Conservation (phyloP, 1,140 invertebrate species). For the Helicorthomorpha holstii region DNA sequence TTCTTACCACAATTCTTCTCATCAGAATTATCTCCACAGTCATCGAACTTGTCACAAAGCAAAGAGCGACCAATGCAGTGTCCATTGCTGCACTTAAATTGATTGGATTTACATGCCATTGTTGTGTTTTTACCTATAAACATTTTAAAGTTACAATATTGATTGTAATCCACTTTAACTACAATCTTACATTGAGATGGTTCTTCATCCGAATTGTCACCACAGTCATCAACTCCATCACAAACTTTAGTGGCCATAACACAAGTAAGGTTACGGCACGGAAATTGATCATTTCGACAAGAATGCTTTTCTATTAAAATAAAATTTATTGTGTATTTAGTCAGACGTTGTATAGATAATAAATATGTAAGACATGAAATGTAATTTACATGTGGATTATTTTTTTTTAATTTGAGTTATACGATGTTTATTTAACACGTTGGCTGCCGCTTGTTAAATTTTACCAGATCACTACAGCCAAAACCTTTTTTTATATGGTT, state of each 20-base stretch:
- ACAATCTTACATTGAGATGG: neutral
- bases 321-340: neutral
- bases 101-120: constrained; percentile 26
- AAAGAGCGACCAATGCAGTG: constrained; percentile 44
- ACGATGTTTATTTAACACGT: too few relatives aligned
- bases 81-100: constrained; percentile 45
- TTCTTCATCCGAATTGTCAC: constrained; percentile 43
- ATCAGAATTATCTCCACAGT: constrained; percentile 44
- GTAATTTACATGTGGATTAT: too few relatives aligned
- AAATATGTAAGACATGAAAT: too few relatives aligned
- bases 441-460: too few relatives aligned
- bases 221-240: constrained; percentile 47
- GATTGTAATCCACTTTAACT: neutral
- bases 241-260: constrained; percentile 33
- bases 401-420: too few relatives aligned
- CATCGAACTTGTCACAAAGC: constrained; percentile 47
- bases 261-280: constrained; percentile 30
- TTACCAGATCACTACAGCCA: too few relatives aligned
- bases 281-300: constrained; percentile 23
- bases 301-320: constrained; percentile 5
- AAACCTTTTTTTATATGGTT: too few relatives aligned
- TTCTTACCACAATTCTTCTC: constrained; percentile 22
- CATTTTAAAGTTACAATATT: neutral
- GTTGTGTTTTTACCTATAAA: constrained; percentile 10
- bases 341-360: too few relatives aligned